Percentiles rank a stretch among this genome's conserved stretches.
phyloP scores from a whole-genome alignment of 1,140 invertebrate species.

The Bursaphelenchus mucronatus region DNA sequence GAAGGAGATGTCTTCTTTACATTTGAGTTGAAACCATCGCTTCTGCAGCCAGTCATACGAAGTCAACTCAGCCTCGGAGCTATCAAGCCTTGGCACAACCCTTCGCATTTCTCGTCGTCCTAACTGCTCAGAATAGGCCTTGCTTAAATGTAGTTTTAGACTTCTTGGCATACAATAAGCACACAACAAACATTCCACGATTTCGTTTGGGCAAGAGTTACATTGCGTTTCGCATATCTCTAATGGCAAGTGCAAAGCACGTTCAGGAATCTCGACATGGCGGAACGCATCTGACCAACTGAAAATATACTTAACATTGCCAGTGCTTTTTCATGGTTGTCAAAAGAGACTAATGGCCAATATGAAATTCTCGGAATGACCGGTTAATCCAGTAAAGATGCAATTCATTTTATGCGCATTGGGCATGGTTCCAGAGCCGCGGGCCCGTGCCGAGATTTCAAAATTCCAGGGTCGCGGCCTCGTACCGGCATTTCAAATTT shows the following conservation, averaged over 20 bases:
- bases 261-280: constrained; percentile 1
- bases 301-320: neutral
- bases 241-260: neutral
- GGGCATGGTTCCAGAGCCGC: too few relatives aligned
- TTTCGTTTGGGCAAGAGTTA: constrained; percentile 26
- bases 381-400: too few relatives aligned
- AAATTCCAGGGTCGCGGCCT: too few relatives aligned
- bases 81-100: constrained; percentile 72
- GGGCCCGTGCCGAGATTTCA: too few relatives aligned
- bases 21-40: constrained; percentile 32
- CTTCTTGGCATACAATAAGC: constrained; percentile 71
- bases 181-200: constrained; percentile 73
- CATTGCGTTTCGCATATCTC: neutral
- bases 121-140: constrained; percentile 74
- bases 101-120: constrained; percentile 74
- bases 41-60: constrained; percentile 39
- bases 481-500: too few relatives aligned
- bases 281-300: constrained; percentile 14
- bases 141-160: constrained; percentile 66
- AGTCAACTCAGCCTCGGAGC: constrained; percentile 28
- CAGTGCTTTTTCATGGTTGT: neutral
- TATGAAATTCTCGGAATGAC: constrained; percentile 62
- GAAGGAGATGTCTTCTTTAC: constrained; percentile 30
- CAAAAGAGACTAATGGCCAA: neutral
- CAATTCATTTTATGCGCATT: too few relatives aligned